A percentile compares a stretch with the other conserved stretches of the same genome.
phyloP scores from a whole-genome alignment of 2,797 vertebrate species.

The Arctocebus calabarensis region DNA sequence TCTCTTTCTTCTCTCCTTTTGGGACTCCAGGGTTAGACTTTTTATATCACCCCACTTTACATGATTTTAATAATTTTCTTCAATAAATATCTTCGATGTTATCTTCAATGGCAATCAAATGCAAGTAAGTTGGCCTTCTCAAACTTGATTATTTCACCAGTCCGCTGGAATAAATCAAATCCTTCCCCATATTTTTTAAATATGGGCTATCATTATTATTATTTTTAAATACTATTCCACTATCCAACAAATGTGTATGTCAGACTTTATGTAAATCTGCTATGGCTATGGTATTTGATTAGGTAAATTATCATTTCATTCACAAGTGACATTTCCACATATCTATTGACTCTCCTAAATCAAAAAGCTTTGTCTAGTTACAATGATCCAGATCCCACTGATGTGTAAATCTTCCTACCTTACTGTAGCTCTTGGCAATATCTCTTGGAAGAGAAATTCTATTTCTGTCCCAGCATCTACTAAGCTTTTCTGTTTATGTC shows the following conservation, averaged over 20 bases:
- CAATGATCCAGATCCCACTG: not conserved
- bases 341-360: not conserved
- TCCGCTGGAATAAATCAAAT: not conserved
- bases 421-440: not conserved
- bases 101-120: not conserved
- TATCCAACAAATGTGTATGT: not conserved
- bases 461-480: not conserved
- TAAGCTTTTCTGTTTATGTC: not conserved
- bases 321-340: not conserved
- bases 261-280: not conserved
- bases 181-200: not conserved
- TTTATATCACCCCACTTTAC: not conserved
- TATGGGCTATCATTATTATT: not conserved
- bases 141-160: not conserved
- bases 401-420: not conserved
- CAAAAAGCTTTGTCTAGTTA: not conserved
- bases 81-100: not conserved
- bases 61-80: constrained; percentile 55
- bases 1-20: not conserved
- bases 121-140: not conserved
- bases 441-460: not conserved
- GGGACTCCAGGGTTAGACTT: not conserved
- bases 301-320: not conserved
- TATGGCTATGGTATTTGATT: not conserved
- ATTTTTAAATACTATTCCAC: not conserved